Conservation (phyloP, 2,888 invertebrate species). For the Papilio gigon region DNA sequence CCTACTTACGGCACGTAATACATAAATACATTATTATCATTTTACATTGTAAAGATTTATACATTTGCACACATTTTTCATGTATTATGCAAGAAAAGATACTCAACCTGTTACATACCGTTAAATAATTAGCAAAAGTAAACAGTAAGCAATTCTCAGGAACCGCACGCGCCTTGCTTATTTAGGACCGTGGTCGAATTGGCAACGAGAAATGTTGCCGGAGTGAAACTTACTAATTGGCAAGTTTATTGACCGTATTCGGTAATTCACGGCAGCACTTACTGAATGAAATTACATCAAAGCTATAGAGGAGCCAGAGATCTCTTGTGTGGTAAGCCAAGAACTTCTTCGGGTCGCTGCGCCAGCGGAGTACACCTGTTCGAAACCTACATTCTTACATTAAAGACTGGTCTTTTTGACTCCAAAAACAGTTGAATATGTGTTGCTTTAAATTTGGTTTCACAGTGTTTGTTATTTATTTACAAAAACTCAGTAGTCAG, state of each 20-base stretch:
- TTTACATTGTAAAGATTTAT: conserved; percentile 37
- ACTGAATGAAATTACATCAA: neutral
- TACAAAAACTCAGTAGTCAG: too few species aligned
- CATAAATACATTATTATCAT: conserved; percentile 21
- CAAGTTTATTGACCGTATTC: conserved; percentile 55
- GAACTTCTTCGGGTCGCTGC: too few species aligned
- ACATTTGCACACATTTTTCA: neutral
- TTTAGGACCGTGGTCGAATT: conserved; percentile 78
- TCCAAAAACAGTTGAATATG: too few species aligned
- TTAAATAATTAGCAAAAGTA: conserved; percentile 67
- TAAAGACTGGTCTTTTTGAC: too few species aligned
- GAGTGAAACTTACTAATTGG: conserved; percentile 65
- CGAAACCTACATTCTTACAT: too few species aligned
- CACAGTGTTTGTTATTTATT: too few species aligned
- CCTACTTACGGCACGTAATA: conserved; percentile 27
- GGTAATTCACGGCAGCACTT: conserved; percentile 38
- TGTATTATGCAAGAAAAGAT: neutral
- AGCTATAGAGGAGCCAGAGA: neutral
- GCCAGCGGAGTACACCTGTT: too few species aligned
- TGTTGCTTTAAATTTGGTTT: too few species aligned
- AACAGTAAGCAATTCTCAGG: conserved; percentile 71
- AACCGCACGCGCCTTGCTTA: conserved; percentile 70
- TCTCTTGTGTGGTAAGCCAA: neutral
- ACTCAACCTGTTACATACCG: conserved; percentile 1
- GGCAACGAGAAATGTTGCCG: conserved; percentile 69